phyloP scores from a whole-genome alignment of 2,113 vertebrate genomes.

The Prunella fulvescens region DNA sequence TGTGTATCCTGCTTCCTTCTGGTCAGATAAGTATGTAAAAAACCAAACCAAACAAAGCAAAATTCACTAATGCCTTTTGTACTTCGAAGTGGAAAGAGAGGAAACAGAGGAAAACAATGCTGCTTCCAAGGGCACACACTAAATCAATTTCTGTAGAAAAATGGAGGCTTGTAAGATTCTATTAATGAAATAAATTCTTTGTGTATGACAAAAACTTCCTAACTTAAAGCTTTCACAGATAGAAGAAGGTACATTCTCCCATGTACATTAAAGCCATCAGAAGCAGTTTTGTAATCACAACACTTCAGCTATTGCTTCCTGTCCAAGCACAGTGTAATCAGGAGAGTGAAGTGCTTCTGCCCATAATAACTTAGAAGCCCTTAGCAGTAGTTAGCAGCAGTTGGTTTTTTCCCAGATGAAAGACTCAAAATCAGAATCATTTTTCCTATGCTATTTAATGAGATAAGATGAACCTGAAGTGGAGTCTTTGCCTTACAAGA shows the following conservation, averaged over 20 bases:
- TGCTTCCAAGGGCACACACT: background rate
- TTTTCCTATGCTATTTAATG: background rate
- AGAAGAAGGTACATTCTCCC: background rate
- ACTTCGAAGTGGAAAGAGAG: background rate
- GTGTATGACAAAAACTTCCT: background rate
- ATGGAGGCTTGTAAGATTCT: background rate
- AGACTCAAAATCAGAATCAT: background rate
- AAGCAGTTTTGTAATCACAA: background rate
- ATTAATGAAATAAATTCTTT: background rate
- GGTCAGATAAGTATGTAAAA: background rate
- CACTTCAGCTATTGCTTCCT: conserved; percentile 21
- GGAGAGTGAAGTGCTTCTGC: background rate
- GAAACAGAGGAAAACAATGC: background rate
- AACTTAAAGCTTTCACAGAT: background rate
- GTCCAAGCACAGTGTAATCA: background rate
- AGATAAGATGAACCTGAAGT: background rate
- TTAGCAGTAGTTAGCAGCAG: background rate
- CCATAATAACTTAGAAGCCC: background rate
- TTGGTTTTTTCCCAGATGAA: background rate
- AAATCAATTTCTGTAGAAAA: background rate
- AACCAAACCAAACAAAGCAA: background rate
- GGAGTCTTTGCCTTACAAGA: background rate
- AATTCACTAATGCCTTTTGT: background rate
- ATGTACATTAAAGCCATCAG: background rate
- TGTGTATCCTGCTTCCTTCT: background rate